phyloP scores from a whole-genome alignment of 2,888 invertebrate species.

The Crepidodera aurea region DNA sequence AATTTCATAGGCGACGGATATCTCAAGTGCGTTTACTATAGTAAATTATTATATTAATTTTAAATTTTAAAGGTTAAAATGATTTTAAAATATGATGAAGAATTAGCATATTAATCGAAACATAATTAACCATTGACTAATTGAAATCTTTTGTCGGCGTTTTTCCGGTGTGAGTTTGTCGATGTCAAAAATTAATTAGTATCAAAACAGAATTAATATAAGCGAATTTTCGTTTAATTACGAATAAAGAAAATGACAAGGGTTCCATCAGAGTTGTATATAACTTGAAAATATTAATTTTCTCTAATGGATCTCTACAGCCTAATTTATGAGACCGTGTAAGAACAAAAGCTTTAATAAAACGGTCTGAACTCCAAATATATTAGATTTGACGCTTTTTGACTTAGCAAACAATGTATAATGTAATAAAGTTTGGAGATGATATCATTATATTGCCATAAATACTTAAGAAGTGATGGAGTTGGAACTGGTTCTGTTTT shows the following conservation, averaged over 20 bases:
- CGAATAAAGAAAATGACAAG: conserved; percentile 10
- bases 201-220: neutral
- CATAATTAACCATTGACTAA: conserved; percentile 3
- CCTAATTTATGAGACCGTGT: neutral
- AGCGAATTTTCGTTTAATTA: neutral
- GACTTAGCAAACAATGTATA: conserved; percentile 1
- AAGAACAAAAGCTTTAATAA: conserved; percentile 8
- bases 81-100: no score
- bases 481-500: neutral
- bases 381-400: conserved; percentile 14
- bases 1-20: no score
- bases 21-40: neutral
- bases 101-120: no score
- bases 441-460: conserved; percentile 3
- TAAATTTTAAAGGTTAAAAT: no score
- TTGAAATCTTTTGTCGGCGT: neutral
- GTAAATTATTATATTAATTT: no score
- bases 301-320: conserved; percentile 9
- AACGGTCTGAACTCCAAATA: conserved; percentile 1
- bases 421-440: conserved; percentile 10
- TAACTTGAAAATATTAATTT: conserved; percentile 14
- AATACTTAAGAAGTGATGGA: neutral
- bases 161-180: neutral
- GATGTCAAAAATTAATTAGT: neutral
- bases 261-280: neutral